Base-by-base conservation (phyloP, 1,140 invertebrate genomes). In the Calephelis virginiensis region DNA sequence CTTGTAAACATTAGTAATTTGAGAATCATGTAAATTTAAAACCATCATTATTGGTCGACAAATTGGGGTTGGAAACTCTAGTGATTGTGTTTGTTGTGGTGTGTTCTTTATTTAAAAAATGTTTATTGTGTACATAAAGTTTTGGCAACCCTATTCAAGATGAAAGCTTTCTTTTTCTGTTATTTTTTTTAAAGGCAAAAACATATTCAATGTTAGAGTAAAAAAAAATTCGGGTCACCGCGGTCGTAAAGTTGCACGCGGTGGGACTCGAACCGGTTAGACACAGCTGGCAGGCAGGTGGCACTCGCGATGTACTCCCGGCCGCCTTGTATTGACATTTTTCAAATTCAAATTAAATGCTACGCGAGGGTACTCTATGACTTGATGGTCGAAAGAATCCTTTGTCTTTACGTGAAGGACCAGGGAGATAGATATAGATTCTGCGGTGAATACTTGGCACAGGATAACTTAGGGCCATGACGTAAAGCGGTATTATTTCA, bases 181-280 rank as follows among this genome's bases (percentile, higher is more conserved):
- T 56, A 56, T 56, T 56, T 56, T 56, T 56, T 56, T 56, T 9
- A 2, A 53, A 17, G 40, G 40, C 40, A 11, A 28, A 53, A 56
- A 56, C 28, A 56, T 37, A 56, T 56, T 37, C 53, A 28, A 56
- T 56, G 53, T 66, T 62, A 66, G 63, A 63, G 10, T 48, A 48
- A 61, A 43, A 67, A 72, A 72, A 76, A 78, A 78, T 74, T 72
- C 72, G 72, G 76, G 76, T 76, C 76, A 75, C 40, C 59, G 60
- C 63, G 48, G 66, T 63, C 64, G 66, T 70, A 69, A 68, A 68
- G 64, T 61, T 69, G 70, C 62, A 63, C 69, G 74, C 69, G 63
- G 67, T 72, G 74, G 72, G 74, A 68, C 71, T 70, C 68, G 76
- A 75, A 75, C 76, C 73, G 76, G 74, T 73, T 65, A 17, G 28